Evolutionary conservation across 2,888 invertebrate genomes (phyloP), one percentile per base, ranked within the genome.

Genomic region (Mythimna albipuncta): DNA sequence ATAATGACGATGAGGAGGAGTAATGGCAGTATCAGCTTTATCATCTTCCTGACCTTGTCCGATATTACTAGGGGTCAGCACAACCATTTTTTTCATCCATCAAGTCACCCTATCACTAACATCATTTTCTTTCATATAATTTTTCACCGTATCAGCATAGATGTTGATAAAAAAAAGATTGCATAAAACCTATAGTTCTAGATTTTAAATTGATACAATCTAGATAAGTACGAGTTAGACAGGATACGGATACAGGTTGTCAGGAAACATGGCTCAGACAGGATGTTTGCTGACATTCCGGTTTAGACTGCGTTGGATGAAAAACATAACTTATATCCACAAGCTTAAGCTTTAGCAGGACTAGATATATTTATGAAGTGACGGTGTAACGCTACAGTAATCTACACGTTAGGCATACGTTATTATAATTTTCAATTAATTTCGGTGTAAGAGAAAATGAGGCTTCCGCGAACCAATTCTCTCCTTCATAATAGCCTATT

Each of bases 171-270:
- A 32, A 38, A 64, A 52, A 32, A 41, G 7, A 9, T 64, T 26
- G 35, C 44, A 11, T 50, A 54, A 64, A 64, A n/a, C 32, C 2
- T 59, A 1, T 13, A 21, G 65, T 11, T 50, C 21, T 1, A 50
- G 11, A 62, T 26, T 11, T n/a, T 0, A 67, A 61, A 55, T 52
- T 63, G 0, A 47, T 32, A 57, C 1, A 73, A 57, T 54, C 68
- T 65, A 68, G 38, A 69, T 65, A 69, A 63, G 19, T 38, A 35
- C 2, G 1, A 64, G 54, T 47, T 47, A 68, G 21, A 81, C 65
- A 75, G 76, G 69, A 81, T 80, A 66, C 63, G 68, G 68, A 69
- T 52, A 69, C 66, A 76, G 52, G 54, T 68, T 57, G 61, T 35
- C 64, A 70, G 69, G 47, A 81, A 81, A 67, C 66, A n/a, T 55